Percentiles rank a stretch among this genome's conserved stretches.
Conservation (phyloP, 2,888 invertebrate genomes). For the Epistrophella euchroma region DNA sequence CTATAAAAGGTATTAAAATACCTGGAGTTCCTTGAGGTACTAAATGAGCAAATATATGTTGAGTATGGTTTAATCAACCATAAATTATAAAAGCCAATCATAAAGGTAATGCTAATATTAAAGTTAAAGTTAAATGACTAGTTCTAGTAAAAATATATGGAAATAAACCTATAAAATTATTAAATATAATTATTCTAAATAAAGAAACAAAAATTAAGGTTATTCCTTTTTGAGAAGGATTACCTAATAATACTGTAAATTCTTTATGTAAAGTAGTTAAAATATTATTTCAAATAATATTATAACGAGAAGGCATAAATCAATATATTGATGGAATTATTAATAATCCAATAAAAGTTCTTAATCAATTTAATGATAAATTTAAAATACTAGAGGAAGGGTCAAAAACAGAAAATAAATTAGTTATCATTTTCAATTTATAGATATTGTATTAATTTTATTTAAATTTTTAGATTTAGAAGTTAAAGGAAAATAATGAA, state of each 20-base stretch:
- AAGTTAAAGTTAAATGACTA: slow-evolving; percentile 86
- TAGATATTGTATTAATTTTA: slow-evolving; percentile 78
- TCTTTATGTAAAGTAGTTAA: slow-evolving; percentile 85
- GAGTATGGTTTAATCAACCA: slow-evolving; percentile 87
- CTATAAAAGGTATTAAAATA: slow-evolving; percentile 89
- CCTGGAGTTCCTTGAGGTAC: slow-evolving; percentile 88
- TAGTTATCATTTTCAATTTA: slow-evolving; percentile 88
- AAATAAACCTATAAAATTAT: slow-evolving; percentile 89
- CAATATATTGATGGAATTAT: slow-evolving; percentile 85
- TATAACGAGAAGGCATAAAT: slow-evolving; percentile 85
- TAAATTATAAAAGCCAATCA: slow-evolving; percentile 88
- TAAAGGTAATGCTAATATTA: slow-evolving; percentile 86
- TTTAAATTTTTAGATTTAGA: slow-evolving; percentile 80
- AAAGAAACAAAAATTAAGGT: slow-evolving; percentile 86
- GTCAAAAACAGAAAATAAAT: slow-evolving; percentile 89
- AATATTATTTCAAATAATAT: slow-evolving; percentile 85
- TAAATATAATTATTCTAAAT: slow-evolving; percentile 87
- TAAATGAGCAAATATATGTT: slow-evolving; percentile 88
- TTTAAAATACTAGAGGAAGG: slow-evolving; percentile 85
- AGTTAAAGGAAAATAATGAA: slow-evolving; percentile 81
- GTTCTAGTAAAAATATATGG: slow-evolving; percentile 89
- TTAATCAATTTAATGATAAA: slow-evolving; percentile 86
- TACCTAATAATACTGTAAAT: slow-evolving; percentile 86
- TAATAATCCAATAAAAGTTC: slow-evolving; percentile 85
- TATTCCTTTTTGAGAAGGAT: slow-evolving; percentile 84